Conservation (phyloP, 92 coral and sea anemone species). For the Palythoa heliodiscus region DNA sequence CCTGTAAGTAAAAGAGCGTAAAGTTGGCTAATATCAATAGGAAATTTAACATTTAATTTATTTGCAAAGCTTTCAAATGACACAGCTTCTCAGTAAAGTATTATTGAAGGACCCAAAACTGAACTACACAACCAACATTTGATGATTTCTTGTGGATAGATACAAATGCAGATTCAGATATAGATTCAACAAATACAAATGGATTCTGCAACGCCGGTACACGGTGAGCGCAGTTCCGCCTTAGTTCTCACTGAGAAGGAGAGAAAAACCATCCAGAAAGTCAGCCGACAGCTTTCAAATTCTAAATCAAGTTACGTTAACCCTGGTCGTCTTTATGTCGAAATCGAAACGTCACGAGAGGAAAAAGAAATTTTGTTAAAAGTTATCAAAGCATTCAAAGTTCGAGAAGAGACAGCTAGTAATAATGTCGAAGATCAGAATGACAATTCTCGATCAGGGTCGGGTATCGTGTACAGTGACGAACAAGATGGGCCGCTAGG, state of each 20-base stretch:
- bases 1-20: no score
- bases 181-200: neutral
- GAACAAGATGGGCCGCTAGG: constrained; percentile 9
- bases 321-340: constrained; percentile 76
- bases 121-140: no score
- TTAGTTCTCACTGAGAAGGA: constrained; percentile 48
- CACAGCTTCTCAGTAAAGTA: no score
- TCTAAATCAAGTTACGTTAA: constrained; percentile 44
- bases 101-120: no score
- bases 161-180: no score
- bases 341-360: constrained; percentile 28
- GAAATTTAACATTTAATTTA: no score
- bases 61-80: no score
- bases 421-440: neutral
- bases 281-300: constrained; percentile 51
- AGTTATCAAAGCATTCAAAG: constrained; percentile 19
- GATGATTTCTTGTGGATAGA: no score
- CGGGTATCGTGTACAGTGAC: neutral
- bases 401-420: neutral
- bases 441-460: neutral
- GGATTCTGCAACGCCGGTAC: neutral
- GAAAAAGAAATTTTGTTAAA: constrained; percentile 4
- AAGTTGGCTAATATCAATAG: no score
- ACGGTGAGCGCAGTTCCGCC: neutral
- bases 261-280: constrained; percentile 46